Evolutionary conservation across 2,113 vertebrate species (phyloP).

Genomic region (Vireo altiloquus): DNA sequence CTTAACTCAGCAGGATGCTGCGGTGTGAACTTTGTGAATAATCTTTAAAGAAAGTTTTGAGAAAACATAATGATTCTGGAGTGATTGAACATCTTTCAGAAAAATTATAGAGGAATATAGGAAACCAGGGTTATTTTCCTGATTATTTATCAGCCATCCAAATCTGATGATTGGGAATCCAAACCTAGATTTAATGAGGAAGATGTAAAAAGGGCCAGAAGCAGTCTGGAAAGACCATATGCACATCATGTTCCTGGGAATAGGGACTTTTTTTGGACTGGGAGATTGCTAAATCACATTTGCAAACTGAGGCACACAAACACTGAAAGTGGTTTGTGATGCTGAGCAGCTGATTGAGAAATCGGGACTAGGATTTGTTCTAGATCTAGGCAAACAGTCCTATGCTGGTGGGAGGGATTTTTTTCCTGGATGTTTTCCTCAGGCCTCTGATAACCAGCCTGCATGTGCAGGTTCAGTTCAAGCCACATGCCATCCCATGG

Average conservation of each 20-base stretch:
- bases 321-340: background rate
- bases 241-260: background rate
- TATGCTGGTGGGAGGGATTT: background rate
- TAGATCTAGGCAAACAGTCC: background rate
- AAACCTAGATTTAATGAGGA: background rate
- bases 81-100: background rate
- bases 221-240: background rate
- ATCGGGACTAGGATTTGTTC: background rate
- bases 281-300: background rate
- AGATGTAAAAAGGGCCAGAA: background rate
- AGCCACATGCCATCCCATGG: background rate
- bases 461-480: background rate
- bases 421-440: background rate
- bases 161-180: too few relatives aligned
- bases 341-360: background rate
- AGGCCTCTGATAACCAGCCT: background rate
- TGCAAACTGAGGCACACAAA: background rate
- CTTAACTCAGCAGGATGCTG: slow-evolving; percentile 22
- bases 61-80: background rate
- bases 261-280: background rate
- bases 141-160: background rate
- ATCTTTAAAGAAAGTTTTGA: background rate
- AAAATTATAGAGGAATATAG: background rate
- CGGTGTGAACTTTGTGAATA: background rate
- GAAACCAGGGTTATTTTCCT: background rate